Percentiles rank a stretch among this genome's conserved stretches.
These are phyloP conservation scores for Anthopleura sola DNA, from an alignment of 64 coral and sea anemone genomes.

Conservation along the genomic window DNA sequence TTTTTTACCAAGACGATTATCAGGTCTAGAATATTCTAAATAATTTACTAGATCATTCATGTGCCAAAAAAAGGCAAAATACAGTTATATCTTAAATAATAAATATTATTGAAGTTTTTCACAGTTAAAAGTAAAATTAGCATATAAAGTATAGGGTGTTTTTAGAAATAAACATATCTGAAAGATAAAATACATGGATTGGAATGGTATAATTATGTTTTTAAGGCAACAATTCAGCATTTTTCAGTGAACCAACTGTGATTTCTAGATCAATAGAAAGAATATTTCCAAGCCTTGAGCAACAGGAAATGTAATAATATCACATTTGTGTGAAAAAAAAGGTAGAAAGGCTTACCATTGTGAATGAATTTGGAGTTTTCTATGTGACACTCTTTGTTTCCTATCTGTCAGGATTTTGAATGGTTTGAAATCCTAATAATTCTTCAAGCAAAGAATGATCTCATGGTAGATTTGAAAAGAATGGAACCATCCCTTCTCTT, in stretches of 20 bases:
- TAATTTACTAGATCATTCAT: background rate
- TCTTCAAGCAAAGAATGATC: background rate
- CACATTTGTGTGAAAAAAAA: background rate
- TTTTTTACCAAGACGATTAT: background rate
- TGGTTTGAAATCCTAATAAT: background rate
- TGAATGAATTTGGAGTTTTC: slow-evolving; percentile 6
- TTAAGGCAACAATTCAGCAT: background rate
- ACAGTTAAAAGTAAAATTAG: background rate
- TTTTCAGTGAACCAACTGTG: background rate
- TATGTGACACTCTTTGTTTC: background rate
- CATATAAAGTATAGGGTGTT: background rate
- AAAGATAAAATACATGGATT: background rate
- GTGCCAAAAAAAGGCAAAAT: background rate
- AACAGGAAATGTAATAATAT: background rate
- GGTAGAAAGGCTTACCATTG: background rate
- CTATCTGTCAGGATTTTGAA: background rate
- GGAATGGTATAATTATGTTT: background rate
- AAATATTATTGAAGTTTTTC: background rate
- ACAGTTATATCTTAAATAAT: slow-evolving; percentile 4
- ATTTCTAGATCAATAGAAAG: background rate
- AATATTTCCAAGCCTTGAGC: background rate
- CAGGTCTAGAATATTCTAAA: background rate
- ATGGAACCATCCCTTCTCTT: background rate
- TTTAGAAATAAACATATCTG: background rate
- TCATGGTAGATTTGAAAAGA: background rate